Evolutionary conservation across 1,140 invertebrate species (phyloP).

Genomic region (Heliconius hermathena): DNA sequence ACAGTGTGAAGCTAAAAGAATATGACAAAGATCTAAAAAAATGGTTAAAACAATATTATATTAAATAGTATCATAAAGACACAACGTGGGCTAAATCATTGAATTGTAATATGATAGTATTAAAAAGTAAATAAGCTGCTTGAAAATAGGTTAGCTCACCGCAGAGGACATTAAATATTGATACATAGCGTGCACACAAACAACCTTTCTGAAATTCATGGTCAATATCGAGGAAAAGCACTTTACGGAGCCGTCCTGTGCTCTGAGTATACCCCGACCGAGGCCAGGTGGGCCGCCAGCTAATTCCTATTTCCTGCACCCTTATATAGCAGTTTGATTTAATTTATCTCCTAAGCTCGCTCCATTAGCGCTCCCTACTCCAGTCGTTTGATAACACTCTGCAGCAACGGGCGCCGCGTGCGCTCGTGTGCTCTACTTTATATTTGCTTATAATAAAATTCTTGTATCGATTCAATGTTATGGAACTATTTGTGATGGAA

Average conservation of each 20-base stretch:
- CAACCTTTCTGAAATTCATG: conserved; percentile 30
- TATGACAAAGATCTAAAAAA: too few relatives aligned
- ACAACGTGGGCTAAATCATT: too few relatives aligned
- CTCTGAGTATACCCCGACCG: conserved; percentile 22
- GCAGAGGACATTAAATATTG: conserved; percentile 1
- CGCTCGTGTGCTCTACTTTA: conserved; percentile 40
- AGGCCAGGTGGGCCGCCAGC: conserved; percentile 41
- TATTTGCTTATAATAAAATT: conserved; percentile 17
- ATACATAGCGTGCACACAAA: conserved; percentile 1
- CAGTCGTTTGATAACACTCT: conserved; percentile 64
- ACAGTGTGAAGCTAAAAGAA: too few relatives aligned
- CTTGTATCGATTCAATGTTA: conserved; percentile 12
- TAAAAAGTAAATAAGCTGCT: neutral
- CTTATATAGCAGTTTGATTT: conserved; percentile 66
- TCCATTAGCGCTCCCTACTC: conserved; percentile 65
- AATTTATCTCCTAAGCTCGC: conserved; percentile 73
- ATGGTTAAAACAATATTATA: too few relatives aligned
- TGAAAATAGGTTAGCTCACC: conserved; percentile 6
- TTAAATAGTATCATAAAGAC: too few relatives aligned
- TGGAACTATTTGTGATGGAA: neutral
- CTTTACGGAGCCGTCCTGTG: conserved; percentile 12
- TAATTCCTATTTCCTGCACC: conserved; percentile 71
- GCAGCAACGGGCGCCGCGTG: conserved; percentile 51
- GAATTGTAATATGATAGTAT: too few relatives aligned
- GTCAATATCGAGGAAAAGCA: conserved; percentile 33